Evolutionary conservation across 1,140 invertebrate species (phyloP), one percentile per base, ranked within the genome.

Genomic region (Cydia strobilella): DNA sequence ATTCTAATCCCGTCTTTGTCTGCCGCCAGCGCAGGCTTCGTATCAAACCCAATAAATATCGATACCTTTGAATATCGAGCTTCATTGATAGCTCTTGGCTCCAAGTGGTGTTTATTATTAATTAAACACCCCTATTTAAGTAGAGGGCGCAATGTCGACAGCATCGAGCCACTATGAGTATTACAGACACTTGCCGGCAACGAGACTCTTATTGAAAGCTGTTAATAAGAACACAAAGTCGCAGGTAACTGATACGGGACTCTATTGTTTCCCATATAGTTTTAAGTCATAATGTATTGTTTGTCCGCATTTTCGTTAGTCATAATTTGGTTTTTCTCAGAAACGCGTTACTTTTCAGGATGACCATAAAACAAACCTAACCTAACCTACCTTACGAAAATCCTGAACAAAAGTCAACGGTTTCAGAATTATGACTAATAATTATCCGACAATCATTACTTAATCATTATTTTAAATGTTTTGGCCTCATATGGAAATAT

Each of bases 1-100:
- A 15, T 7, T 54, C 51, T 54, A 54, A 54, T 54, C 5, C 51
- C n/a, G 51, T 5, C 51, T 20, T 54, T 54, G 48, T 51, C n/a
- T 51, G 51, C 51, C 51, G 51, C 51, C 6, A 54, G 51, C 51
- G 51, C 51, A 54, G n/a, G 51, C n/a, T 15, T 18, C 15, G n/a
- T 54, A 54, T 54, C n/a, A 54, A 20, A 54, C 51, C 51, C 51
- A 54, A 54, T 54, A 54, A 54, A 20, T 54, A 54, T 18, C n/a
- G 51, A 54, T 54, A 54, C 51, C 51, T 54, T 54, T 20, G n/a
- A 54, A 54, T 54, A 18, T 54, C 51, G 51, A 54, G 18, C n/a
- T 51, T 51, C 48, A 51, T n/a, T 51, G 1, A n/a, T 51, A 15
- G 48, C n/a, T 18, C 51, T 54, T 54, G 51, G 51, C 6, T 48